A percentile compares a stretch with the other conserved stretches of the same genome.
phyloP scores from a whole-genome alignment of 2,797 vertebrate genomes.

The Clarias fuscus region DNA sequence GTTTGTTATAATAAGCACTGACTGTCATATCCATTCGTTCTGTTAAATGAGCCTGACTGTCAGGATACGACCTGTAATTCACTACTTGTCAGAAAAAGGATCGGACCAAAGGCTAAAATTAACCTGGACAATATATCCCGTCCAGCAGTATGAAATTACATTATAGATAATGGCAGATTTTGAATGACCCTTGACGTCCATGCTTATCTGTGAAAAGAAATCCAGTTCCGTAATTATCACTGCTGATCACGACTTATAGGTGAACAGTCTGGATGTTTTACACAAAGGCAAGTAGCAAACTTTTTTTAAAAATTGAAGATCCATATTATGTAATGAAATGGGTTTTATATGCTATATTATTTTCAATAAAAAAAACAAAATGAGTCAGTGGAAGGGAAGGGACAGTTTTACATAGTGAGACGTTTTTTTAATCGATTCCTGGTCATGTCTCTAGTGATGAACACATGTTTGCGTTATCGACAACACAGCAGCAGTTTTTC shows the following conservation, averaged over 20 bases:
- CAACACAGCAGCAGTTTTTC: neutral
- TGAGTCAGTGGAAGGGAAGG: neutral
- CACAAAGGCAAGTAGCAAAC: neutral
- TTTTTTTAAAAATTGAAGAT: neutral
- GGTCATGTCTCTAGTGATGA: neutral
- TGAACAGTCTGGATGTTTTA: neutral
- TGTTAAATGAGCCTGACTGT: constrained; percentile 19
- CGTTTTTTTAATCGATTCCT: neutral
- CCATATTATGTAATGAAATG: neutral
- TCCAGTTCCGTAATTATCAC: constrained; percentile 1
- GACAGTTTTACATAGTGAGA: neutral
- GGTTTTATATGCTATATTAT: neutral
- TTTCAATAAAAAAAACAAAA: neutral
- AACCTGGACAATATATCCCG: constrained; percentile 19
- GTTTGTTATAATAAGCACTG: constrained; percentile 12
- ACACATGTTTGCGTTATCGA: neutral
- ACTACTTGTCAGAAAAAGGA: constrained; percentile 3
- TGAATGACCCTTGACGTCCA: constrained; percentile 32
- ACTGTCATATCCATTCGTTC: constrained; percentile 2
- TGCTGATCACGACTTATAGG: neutral
- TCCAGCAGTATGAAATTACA: constrained; percentile 12
- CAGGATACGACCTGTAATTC: constrained; percentile 20
- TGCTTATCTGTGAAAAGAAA: constrained; percentile 25
- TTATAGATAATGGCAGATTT: constrained; percentile 9
- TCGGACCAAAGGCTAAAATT: constrained; percentile 18